A percentile compares a stretch with the other conserved stretches of the same genome.
Evolutionary conservation across 2,797 vertebrate species (phyloP).

Genomic region (Simalia tracyae): DNA sequence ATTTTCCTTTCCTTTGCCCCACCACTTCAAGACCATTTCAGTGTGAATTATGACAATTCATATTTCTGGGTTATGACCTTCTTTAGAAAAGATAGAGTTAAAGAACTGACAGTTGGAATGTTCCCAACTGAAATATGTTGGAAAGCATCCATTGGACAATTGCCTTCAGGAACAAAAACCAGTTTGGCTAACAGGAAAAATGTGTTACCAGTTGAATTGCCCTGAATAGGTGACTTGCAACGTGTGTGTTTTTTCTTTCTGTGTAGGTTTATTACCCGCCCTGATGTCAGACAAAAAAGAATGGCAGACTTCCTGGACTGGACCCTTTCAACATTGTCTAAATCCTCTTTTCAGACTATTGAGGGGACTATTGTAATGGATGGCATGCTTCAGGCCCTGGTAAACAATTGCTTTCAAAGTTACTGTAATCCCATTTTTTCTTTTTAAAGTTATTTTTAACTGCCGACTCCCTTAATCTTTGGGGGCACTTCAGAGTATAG

Average conservation of each 20-base stretch:
- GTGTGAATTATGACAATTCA: not conserved
- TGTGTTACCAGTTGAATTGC: not conserved
- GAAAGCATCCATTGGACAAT: constrained; percentile 1
- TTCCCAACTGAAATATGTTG: constrained; percentile 10
- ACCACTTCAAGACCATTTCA: not conserved
- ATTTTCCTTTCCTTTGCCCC: not conserved
- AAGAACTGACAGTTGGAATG: not conserved
- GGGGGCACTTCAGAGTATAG: not conserved
- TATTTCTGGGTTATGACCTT: constrained; percentile 35
- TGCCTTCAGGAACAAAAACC: constrained; percentile 32
- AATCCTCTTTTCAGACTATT: constrained; percentile 78
- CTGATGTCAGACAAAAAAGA: constrained; percentile 87
- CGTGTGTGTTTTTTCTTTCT: constrained; percentile 16
- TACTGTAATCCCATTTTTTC: not conserved
- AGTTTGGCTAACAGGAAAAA: constrained; percentile 40
- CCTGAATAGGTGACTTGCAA: constrained; percentile 6
- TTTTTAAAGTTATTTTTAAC: not conserved
- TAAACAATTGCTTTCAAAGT: constrained; percentile 67
- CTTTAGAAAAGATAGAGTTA: constrained; percentile 24
- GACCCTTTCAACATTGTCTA: constrained; percentile 82
- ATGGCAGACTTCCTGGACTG: constrained; percentile 93
- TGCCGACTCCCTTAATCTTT: constrained; percentile 1
- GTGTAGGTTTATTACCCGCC: constrained; percentile 90
- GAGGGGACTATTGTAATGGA: constrained; percentile 82
- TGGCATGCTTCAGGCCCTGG: constrained; percentile 90